A percentile compares a stretch with the other conserved stretches of the same genome.
Conservation (phyloP, 2,888 invertebrate genomes). For the Drosophila emarginata region DNA sequence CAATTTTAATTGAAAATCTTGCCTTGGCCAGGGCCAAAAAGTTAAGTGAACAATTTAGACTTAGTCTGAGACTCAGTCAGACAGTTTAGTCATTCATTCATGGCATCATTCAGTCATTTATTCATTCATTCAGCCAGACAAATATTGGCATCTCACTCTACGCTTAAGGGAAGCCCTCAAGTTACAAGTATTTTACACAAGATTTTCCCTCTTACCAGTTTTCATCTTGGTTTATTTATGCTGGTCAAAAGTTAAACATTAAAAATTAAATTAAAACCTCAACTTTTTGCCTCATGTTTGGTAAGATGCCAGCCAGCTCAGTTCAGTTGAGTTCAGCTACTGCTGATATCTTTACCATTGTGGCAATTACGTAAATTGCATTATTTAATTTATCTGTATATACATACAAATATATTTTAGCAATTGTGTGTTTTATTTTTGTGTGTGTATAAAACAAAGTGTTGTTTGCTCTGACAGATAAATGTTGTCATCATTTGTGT, state of each 20-base stretch:
- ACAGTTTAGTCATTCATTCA: not conserved
- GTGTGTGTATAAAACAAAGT: slow-evolving; percentile 19
- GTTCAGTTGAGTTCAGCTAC: slow-evolving; percentile 20
- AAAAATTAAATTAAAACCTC: slow-evolving; percentile 67
- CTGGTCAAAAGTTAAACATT: slow-evolving; percentile 61
- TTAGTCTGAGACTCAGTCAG: slow-evolving; percentile 16
- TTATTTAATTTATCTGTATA: slow-evolving; percentile 59
- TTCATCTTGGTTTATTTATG: slow-evolving; percentile 51
- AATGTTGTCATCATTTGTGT: slow-evolving; percentile 34
- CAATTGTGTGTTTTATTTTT: not conserved
- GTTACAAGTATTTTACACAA: slow-evolving; percentile 37
- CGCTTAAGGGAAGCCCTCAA: slow-evolving; percentile 18
- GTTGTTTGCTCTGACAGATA: slow-evolving; percentile 40
- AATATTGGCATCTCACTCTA: slow-evolving; percentile 63
- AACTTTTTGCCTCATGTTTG: slow-evolving; percentile 31
- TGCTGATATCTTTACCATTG: slow-evolving; percentile 35
- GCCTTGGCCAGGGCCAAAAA: slow-evolving; percentile 56
- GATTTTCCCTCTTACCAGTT: slow-evolving; percentile 35
- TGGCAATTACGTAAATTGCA: slow-evolving; percentile 67
- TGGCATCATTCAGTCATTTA: slow-evolving; percentile 11
- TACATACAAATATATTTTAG: not conserved
- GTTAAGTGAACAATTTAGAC: slow-evolving; percentile 68
- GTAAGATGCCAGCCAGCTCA: not conserved
- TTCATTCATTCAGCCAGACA: slow-evolving; percentile 45
- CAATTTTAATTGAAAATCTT: slow-evolving; percentile 77